These are phyloP conservation scores for Thymelicus lineola DNA, from an alignment of 2,888 invertebrate genomes.

Conservation along the genomic window DNA sequence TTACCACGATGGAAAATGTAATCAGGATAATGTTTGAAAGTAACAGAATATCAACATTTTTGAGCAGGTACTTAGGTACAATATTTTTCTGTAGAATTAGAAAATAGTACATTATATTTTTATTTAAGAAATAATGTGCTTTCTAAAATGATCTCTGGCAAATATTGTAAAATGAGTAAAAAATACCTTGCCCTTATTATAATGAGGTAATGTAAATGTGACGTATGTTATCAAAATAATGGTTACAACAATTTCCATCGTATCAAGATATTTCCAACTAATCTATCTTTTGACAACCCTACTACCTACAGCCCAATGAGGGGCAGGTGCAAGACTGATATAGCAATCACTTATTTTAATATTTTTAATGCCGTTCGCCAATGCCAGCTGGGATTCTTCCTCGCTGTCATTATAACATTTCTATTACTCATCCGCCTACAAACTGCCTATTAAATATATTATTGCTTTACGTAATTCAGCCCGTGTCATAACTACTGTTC, in stretches of 20 bases:
- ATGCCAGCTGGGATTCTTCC: conserved; percentile 56
- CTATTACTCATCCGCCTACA: conserved; percentile 12
- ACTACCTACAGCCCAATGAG: conserved; percentile 49
- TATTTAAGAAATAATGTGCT: too few relatives aligned
- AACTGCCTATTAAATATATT: conserved; percentile 9
- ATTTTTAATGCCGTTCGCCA: conserved; percentile 72
- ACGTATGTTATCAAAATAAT: too few relatives aligned
- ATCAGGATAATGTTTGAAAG: conserved; percentile 10
- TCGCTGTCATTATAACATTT: conserved; percentile 48
- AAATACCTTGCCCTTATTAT: too few relatives aligned
- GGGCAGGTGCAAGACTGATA: conserved; percentile 77
- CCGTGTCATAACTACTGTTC: background rate
- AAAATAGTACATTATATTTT: too few relatives aligned
- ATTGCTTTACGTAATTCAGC: conserved; percentile 4
- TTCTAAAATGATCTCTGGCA: too few relatives aligned
- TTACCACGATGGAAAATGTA: conserved; percentile 23
- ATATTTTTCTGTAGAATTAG: too few relatives aligned
- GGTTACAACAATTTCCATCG: too few relatives aligned
- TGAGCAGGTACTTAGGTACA: too few relatives aligned
- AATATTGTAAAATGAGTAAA: too few relatives aligned
- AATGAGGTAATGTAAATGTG: too few relatives aligned
- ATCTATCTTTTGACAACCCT: background rate
- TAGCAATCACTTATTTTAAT: conserved; percentile 80
- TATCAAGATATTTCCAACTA: background rate
- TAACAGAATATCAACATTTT: conserved; percentile 14